A percentile compares a stretch with the other conserved stretches of the same genome.
These are phyloP conservation scores for Dendrolimus pini DNA, from an alignment of 2,888 invertebrate genomes.

Conservation along the genomic window DNA sequence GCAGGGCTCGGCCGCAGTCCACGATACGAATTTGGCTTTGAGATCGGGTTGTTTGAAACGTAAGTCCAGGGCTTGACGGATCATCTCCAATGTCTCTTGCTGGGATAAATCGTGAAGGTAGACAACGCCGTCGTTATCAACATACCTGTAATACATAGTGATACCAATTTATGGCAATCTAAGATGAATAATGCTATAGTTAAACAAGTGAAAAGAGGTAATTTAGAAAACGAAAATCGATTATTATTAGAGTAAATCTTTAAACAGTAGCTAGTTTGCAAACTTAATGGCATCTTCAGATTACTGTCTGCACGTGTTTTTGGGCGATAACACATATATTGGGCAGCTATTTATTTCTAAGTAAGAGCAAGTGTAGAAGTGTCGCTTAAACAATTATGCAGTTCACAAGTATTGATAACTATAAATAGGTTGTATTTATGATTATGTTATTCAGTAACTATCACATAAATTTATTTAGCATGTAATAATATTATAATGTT, in stretches of 20 bases:
- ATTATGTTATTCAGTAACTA: neutral
- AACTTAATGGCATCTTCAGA: no score
- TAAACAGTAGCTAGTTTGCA: no score
- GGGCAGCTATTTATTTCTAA: no score
- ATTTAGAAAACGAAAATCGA: neutral
- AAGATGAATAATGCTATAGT: neutral
- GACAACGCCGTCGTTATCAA: conserved; percentile 65
- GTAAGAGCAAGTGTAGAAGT: no score
- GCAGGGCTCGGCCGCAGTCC: conserved; percentile 81
- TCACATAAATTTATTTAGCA: neutral
- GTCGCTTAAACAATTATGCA: no score
- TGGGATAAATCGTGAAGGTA: conserved; percentile 49
- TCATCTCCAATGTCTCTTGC: conserved; percentile 57
- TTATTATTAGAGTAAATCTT: no score
- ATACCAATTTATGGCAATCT: no score
- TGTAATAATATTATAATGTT: no score
- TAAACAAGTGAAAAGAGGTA: neutral
- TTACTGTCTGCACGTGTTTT: no score
- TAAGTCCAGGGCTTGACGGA: conserved; percentile 65
- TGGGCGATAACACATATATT: no score
- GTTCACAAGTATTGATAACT: no score
- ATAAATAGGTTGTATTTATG: no score
- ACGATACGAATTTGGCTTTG: conserved; percentile 65
- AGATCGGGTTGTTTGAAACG: conserved; percentile 60
- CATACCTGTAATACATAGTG: conserved; percentile 35